A percentile compares a stretch with the other conserved stretches of the same genome.
These are phyloP conservation scores for Macroteleia sp. DNA, from an alignment of 2,888 invertebrate species.

Conservation along the genomic window DNA sequence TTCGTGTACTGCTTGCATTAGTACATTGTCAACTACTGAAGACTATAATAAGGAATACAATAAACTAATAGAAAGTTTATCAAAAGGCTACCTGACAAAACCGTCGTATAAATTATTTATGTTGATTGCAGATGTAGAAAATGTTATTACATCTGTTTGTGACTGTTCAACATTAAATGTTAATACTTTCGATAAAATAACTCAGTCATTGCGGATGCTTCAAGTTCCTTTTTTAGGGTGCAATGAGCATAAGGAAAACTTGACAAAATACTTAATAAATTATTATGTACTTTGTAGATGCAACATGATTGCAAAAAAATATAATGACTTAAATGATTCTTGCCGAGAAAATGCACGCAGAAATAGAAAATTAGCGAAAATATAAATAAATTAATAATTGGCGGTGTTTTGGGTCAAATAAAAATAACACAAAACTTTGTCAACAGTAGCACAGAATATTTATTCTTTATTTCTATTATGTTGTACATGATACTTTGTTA, in stretches of 20 bases:
- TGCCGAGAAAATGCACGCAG: not conserved
- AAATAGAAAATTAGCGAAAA: slow-evolving; percentile 13
- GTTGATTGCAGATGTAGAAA: not conserved
- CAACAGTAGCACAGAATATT: too few species aligned
- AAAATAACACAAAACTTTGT: too few species aligned
- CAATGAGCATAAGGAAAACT: slow-evolving; percentile 9
- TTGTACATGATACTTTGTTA: too few species aligned
- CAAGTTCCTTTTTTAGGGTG: slow-evolving; percentile 16
- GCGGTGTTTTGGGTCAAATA: too few species aligned
- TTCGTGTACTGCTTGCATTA: too few species aligned
- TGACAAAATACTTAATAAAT: slow-evolving; percentile 26
- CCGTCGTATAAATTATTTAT: not conserved
- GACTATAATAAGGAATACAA: too few species aligned
- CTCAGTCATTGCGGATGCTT: not conserved
- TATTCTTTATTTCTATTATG: too few species aligned
- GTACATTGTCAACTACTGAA: too few species aligned
- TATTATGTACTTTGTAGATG: slow-evolving; percentile 24
- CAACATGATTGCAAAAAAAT: slow-evolving; percentile 15
- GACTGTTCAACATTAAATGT: not conserved
- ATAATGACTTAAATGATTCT: not conserved
- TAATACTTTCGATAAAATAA: not conserved
- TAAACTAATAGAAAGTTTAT: too few species aligned
- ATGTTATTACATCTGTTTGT: not conserved
- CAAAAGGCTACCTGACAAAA: too few species aligned
- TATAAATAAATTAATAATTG: too few species aligned